Base-by-base conservation (phyloP, 2,113 vertebrate genomes). In the Sturnus vulgaris region DNA sequence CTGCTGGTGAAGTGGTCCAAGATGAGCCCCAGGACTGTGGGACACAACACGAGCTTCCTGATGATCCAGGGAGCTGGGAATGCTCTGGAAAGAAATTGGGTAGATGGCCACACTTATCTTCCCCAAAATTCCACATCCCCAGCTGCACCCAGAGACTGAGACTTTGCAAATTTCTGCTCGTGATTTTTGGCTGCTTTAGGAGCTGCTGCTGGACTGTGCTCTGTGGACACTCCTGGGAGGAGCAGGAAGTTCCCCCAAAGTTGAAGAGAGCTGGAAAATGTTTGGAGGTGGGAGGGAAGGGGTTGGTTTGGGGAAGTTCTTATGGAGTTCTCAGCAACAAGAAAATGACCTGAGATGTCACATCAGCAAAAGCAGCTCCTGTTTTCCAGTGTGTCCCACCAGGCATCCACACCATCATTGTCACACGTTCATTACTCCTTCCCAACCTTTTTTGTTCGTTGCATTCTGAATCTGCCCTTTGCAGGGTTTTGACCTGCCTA, bases 101-200 rank as follows among this genome's bases (percentile, higher is more conserved):
- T 4, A 11, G 53, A 8, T 46, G 59, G 16, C 8, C 50, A 11
- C 1, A 0, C 25, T 39, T 69, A 4, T 0, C 0, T 84, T 25
- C 37, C 20, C 50, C 12, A 18, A 66, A 87, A 28, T 27, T 28
- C 63, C 21, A 3, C 10, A 4, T 24, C 25, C 39, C 24, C 30
- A 22, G 68, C 86, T 88, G 24, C 19, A 57, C 82, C 46, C 16
- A 17, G 30, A 61, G 49, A 44, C 72, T 70, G 60, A 33, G 73
- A 42, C 33, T 31, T 52, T 2, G 44, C n/a, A 33, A 63, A 57
- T 28, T 27, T 27, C 4, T 71, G 49, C 13, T 4, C 2, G 1
- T n/a, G 1, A 0, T 15, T 5, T 40, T 37, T 73, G 63, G 28
- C 82, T 90, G 60, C 89, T 78, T 57, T 24, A 25, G 81, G 68